Evolutionary conservation across 1,140 invertebrate species (phyloP).

Genomic region (Drosophila takahashii): DNA sequence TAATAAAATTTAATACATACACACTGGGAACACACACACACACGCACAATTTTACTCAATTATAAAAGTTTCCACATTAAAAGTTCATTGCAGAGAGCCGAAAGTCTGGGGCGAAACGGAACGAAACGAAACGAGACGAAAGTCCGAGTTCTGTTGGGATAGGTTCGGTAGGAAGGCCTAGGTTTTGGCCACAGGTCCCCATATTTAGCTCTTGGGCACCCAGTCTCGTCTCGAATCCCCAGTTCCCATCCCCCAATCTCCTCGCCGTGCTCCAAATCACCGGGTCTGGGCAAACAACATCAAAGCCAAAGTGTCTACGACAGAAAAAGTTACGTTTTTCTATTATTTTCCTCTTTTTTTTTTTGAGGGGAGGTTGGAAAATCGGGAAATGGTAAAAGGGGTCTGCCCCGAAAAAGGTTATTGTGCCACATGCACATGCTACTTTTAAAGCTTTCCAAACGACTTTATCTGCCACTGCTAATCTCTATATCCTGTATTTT

Average conservation of each 20-base stretch:
- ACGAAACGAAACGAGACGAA: conserved; percentile 8
- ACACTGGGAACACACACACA: conserved; percentile 15
- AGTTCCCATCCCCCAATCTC: conserved; percentile 1
- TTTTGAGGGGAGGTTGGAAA: conserved; percentile 1
- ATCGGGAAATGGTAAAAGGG: conserved; percentile 1
- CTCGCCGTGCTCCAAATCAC: neutral
- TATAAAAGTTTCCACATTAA: conserved; percentile 85
- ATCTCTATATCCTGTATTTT: conserved; percentile 22
- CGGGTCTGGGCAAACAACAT: conserved; percentile 54
- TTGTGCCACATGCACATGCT: conserved; percentile 36
- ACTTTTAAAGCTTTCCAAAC: conserved; percentile 22
- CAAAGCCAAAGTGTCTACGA: conserved; percentile 74
- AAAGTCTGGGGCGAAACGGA: conserved; percentile 42
- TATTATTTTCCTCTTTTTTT: conserved; percentile 34
- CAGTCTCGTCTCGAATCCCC: conserved; percentile 3
- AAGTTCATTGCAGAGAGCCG: conserved; percentile 76
- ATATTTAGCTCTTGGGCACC: neutral
- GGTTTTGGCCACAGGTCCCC: conserved; percentile 12
- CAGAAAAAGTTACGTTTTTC: conserved; percentile 60
- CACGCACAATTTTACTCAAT: conserved; percentile 81
- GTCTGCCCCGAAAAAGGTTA: conserved; percentile 44
- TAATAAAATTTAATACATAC: conserved; percentile 80
- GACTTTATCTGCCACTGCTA: conserved; percentile 51
- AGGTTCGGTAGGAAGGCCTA: conserved; percentile 57
- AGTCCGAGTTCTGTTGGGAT: conserved; percentile 55